phyloP scores from a whole-genome alignment of 2,888 invertebrate species.

The Eupeodes latifasciatus region DNA sequence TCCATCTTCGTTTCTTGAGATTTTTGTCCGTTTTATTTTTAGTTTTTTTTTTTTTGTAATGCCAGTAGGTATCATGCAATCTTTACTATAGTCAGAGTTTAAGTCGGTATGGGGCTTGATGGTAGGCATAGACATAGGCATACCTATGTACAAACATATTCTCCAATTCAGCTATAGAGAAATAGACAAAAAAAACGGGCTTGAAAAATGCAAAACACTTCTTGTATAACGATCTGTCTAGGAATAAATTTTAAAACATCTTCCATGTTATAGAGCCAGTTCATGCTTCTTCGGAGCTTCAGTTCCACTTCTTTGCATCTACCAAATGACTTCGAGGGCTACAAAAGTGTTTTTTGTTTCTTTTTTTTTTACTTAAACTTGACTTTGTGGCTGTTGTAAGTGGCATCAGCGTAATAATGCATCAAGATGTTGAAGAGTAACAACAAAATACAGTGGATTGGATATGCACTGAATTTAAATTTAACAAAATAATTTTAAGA shows the following conservation, averaged over 20 bases:
- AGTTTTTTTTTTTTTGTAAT: conserved; percentile 44
- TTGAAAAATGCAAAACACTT: conserved; percentile 74
- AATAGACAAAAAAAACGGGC: conserved; percentile 53
- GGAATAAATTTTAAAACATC: conserved; percentile 64
- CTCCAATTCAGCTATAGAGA: conserved; percentile 4
- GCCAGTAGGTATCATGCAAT: conserved; percentile 70
- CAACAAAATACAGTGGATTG: conserved; percentile 5
- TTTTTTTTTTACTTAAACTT: conserved; percentile 66
- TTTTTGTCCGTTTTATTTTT: background rate
- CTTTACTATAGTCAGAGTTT: conserved; percentile 5
- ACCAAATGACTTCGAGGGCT: conserved; percentile 40
- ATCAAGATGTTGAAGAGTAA: conserved; percentile 28
- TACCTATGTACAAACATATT: background rate
- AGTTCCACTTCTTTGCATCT: conserved; percentile 36
- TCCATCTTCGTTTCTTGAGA: conserved; percentile 10
- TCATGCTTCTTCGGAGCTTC: background rate
- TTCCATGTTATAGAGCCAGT: conserved; percentile 29
- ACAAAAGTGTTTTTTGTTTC: background rate
- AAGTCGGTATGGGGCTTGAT: conserved; percentile 4
- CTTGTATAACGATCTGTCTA: conserved; percentile 72
- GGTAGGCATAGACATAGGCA: background rate
- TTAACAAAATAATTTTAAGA: no score
- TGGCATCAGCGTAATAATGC: conserved; percentile 45
- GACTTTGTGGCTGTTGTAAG: conserved; percentile 60
- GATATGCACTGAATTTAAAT: background rate